Evolutionary conservation across 2,797 vertebrate genomes (phyloP), one percentile per base, ranked within the genome.

Genomic region (Fratercula arctica): DNA sequence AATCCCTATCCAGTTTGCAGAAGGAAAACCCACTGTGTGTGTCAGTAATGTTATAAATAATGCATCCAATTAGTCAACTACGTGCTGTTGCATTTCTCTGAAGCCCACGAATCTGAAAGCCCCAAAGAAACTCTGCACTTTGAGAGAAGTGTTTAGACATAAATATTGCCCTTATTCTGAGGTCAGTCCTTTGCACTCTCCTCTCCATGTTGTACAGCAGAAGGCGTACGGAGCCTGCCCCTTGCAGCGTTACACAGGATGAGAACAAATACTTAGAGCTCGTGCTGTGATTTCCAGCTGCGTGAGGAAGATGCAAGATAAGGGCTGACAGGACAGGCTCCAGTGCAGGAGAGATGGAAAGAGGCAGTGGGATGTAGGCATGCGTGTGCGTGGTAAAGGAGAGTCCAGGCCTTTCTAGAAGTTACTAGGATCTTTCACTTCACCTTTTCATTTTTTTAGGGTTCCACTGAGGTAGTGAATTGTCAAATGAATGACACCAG

Each of bases 21-120:
- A 59, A 94, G 61, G 64, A 87, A 92, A 95, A 80, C 33, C 41
- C 68, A 51, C 45, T 60, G 6, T 83, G 73, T 89, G 64, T 95
- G 86, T 93, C 75, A 80, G 84, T 51, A 63, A 19, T 11, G 6
- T 90, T 90, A 94, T 83, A 94, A 95, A 96, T 95, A 94, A 96
- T 93, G 78, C 92, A 97, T 81, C 61, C 53, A 93, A 80, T 92
- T 96, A 94, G 72, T 87, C 84, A 87, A 12, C 90, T 85, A 28
- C 7, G 37, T 87, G 86, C 90, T 75, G 64, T 41, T 91, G 80
- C 66, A 15, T 87, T 92, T 96, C 83, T 87, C 89, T 61, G 57
- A 91, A 93, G 89, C 89, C 59, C 43, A 24, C 0, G 3, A 39
- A 84, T 78, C 85, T 74, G 57, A 91, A 96, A 86, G 46, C 39